phyloP scores from a whole-genome alignment of 2,113 vertebrate genomes.

The Sigmodon hispidus region DNA sequence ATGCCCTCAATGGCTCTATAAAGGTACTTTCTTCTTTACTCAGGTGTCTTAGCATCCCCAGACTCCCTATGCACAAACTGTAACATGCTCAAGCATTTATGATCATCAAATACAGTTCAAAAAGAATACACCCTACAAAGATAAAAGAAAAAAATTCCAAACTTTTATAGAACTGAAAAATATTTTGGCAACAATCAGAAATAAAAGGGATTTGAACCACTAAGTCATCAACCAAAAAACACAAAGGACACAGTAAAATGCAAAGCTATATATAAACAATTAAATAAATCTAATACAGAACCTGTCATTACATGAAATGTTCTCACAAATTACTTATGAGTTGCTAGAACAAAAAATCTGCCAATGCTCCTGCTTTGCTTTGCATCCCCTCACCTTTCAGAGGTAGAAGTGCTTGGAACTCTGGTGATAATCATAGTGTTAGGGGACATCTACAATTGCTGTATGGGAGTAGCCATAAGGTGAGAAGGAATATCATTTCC shows the following conservation, averaged over 20 bases:
- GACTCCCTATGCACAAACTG: background rate
- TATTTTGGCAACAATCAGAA: background rate
- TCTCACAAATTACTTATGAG: constrained; percentile 36
- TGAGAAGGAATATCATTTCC: background rate
- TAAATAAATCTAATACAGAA: background rate
- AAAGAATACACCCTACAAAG: background rate
- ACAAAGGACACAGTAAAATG: background rate
- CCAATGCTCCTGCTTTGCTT: background rate
- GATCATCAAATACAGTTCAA: constrained; percentile 1
- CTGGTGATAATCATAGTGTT: background rate
- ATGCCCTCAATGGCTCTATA: background rate
- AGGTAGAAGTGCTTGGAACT: background rate
- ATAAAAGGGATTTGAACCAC: constrained; percentile 4
- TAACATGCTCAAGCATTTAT: background rate
- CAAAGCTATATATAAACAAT: constrained; percentile 8
- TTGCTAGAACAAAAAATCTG: background rate
- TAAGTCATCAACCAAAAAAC: background rate
- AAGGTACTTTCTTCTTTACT: background rate
- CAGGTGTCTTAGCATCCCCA: background rate
- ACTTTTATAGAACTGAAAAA: background rate
- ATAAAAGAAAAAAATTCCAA: background rate
- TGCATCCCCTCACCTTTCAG: background rate
- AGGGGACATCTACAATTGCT: background rate
- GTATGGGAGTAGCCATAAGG: background rate
- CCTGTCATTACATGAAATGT: background rate